phyloP scores from a whole-genome alignment of 2,797 vertebrate genomes.

The Melanotaenia boesemani region DNA sequence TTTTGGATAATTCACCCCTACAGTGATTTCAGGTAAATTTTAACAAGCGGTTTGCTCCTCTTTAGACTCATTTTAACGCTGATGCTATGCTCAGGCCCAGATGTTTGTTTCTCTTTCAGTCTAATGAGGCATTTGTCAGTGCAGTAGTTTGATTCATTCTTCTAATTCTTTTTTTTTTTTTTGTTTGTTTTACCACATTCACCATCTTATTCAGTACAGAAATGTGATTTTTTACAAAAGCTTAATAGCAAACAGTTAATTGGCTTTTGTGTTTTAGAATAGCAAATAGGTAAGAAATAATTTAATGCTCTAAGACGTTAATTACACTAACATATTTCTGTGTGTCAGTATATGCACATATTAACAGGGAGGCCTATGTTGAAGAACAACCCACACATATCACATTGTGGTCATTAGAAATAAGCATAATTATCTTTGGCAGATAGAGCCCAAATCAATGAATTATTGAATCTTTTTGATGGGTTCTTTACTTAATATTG shows the following conservation, averaged over 20 bases:
- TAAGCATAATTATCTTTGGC: no score
- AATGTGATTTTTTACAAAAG: conserved; percentile 2
- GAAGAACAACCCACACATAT: no score
- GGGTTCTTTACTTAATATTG: no score
- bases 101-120: conserved; percentile 38
- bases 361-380: conserved; percentile 16
- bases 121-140: conserved; percentile 13
- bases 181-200: neutral
- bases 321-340: neutral
- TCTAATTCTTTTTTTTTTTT: conserved; percentile 3
- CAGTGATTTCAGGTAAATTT: conserved; percentile 98
- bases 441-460: no score
- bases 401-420: no score
- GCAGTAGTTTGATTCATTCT: conserved; percentile 17
- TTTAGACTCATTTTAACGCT: conserved; percentile 19
- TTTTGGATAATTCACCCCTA: conserved; percentile 99
- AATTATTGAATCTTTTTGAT: no score
- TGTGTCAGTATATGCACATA: conserved; percentile 18
- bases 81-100: conserved; percentile 29
- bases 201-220: neutral
- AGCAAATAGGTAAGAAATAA: neutral
- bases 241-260: neutral
- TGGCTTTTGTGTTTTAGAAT: neutral
- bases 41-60: conserved; percentile 16
- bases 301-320: neutral